Conservation (phyloP, 2,888 invertebrate species). For the Leucania comma region DNA sequence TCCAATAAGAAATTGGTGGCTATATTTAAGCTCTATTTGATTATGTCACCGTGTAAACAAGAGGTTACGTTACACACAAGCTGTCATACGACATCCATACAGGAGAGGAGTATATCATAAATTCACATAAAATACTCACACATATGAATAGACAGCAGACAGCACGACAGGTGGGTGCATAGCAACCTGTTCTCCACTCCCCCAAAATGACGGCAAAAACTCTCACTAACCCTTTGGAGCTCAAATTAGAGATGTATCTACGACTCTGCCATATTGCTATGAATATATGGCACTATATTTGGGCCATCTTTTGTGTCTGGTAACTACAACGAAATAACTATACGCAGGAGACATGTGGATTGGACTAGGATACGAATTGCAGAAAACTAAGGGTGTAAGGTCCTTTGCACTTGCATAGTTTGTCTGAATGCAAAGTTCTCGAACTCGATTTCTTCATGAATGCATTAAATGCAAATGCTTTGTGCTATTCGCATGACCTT, state of each 20-base stretch:
- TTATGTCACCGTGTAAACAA: constrained; percentile 52
- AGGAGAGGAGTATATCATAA: constrained; percentile 54
- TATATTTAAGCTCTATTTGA: constrained; percentile 31
- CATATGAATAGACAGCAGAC: constrained; percentile 66
- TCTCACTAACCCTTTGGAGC: constrained; percentile 82
- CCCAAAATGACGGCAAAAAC: constrained; percentile 83
- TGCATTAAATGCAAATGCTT: constrained; percentile 33
- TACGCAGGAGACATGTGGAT: not conserved
- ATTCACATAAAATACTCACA: constrained; percentile 64
- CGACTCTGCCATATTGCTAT: constrained; percentile 44
- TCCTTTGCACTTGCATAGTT: not conserved
- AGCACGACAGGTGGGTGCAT: constrained; percentile 79
- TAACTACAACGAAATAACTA: not conserved
- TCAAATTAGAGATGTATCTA: constrained; percentile 52
- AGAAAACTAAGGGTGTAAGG: not conserved
- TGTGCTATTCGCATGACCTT: constrained; percentile 10
- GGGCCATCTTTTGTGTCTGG: constrained; percentile 10
- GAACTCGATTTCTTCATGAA: constrained; percentile 19
- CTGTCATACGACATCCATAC: constrained; percentile 40
- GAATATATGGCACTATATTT: constrained; percentile 18
- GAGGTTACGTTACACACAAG: constrained; percentile 50
- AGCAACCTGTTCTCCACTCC: constrained; percentile 80
- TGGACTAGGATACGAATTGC: not conserved
- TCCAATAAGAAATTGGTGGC: constrained; percentile 45
- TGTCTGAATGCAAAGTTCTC: constrained; percentile 1